Evolutionary conservation across 2,888 invertebrate genomes (phyloP), one percentile per base, ranked within the genome.

Genomic region (Tortrix viridana): DNA sequence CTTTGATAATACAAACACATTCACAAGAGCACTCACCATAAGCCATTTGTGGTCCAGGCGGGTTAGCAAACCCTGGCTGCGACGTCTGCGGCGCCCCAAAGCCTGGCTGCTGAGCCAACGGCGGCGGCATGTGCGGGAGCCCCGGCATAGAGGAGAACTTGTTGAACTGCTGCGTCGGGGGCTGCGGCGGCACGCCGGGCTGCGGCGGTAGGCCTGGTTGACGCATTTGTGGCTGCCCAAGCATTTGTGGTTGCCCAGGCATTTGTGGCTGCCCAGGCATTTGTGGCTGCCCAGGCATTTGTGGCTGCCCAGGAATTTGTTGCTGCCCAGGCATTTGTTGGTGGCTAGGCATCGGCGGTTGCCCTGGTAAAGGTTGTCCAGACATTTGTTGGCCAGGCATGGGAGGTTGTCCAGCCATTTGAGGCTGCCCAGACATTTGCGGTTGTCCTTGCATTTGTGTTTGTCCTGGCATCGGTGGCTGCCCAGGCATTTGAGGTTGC

Each of bases 91-190:
- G 77, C 60, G 69, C 69, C 3, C 74, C 82, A 5, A 82, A 77
- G 66, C 75, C 86, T 70, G 84, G 86, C 67, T 85, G 87, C 66
- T 85, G 86, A 0, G 74, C 65, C 37, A 85, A 55, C 0, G 92
- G 91, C 1, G 93, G 93, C 0, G 91, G 92, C 92, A 93, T 92
- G 64, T 91, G 90, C 1, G 83, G 84, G 3, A 85, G 71, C 0
- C 89, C 85, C 1, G 80, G 71, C 74, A 88, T 82, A 2, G 82
- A 78, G 32, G 82, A 79, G 38, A 70, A 75, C 61, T 84, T 81
- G 53, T 68, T 69, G 32, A 61, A 66, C 41, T 69, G 66, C 1
- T 67, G 50, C n/a, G 57, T 54, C 16, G 56, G 66, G 12, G 67
- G 66, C 12, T 69, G 72, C 16, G 71, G 73, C n/a, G 71, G 73